Percentiles rank a stretch among this genome's conserved stretches.
These are phyloP conservation scores for Polypedilum vanderplanki DNA, from an alignment of 1,140 invertebrate genomes.

Conservation along the genomic window DNA sequence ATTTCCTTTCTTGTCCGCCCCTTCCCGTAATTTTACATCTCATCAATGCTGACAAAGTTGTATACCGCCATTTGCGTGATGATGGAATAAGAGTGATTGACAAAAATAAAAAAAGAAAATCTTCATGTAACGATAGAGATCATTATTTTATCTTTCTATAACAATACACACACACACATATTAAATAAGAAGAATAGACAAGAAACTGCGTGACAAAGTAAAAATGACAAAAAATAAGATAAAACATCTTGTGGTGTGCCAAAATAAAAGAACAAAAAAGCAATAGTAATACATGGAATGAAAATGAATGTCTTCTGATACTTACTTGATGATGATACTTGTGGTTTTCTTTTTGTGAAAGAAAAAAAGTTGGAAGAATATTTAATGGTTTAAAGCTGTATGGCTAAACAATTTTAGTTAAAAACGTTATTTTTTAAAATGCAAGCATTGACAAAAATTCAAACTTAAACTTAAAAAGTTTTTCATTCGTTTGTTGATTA, in stretches of 20 bases:
- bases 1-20: neutral
- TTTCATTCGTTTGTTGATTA: too few relatives aligned
- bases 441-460: too few relatives aligned
- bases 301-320: too few relatives aligned
- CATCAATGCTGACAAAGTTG: neutral
- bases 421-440: too few relatives aligned
- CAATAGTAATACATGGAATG: neutral
- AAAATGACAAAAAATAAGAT: slow-evolving; percentile 4
- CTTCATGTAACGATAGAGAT: slow-evolving; percentile 16
- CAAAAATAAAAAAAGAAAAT: neutral
- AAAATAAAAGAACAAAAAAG: neutral
- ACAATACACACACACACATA: neutral
- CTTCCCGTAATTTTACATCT: neutral
- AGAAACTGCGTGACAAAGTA: neutral
- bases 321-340: neutral
- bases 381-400: too few relatives aligned
- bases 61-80: neutral
- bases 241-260: neutral
- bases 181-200: neutral
- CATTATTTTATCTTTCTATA: slow-evolving; percentile 15
- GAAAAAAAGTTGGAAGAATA: too few relatives aligned
- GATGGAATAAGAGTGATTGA: slow-evolving; percentile 24
- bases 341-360: neutral
- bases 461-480: too few relatives aligned
- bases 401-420: too few relatives aligned